Evolutionary conservation across 2,888 invertebrate species (phyloP), one percentile per base, ranked within the genome.

Genomic region (Oscheius sp.): DNA sequence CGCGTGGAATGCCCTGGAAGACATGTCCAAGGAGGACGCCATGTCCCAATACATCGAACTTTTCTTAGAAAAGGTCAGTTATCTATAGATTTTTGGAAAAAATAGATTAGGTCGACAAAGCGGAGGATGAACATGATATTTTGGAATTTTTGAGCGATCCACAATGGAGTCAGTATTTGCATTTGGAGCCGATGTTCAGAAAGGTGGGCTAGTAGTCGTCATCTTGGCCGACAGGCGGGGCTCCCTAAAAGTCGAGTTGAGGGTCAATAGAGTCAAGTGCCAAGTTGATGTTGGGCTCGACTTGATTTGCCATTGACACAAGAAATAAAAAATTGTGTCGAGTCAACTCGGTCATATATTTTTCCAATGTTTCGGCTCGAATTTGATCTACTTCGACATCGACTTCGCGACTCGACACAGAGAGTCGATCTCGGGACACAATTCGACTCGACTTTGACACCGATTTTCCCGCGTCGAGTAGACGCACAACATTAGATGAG

Each of bases 51-150:
- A 66, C 16, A 21, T 66, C 12, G 64, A 66, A 13, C 27, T 29
- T n/a, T 66, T 66, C 52, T 21, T 66, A 6, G 66, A 66, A 29
- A 52, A 52, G 52, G 66, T 66, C 9, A 9, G 29, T 5, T 55
- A 9, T 3, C 55, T 6, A 52, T 35, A 3, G 3, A 35, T 35
- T 35, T 35, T 35, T 35, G 35, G 35, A 35, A 3, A 35, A 35
- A 35, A 1, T n/a, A 29, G 25, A 52, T 21, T 18, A 66, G 66
- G 49, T 49, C 0, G 21, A 27, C 18, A 66, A 52, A 21, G 49
- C 52, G 1, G 66, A 66, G 16, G 66, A 66, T 35, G 52, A 66
- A 49, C n/a, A 52, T n/a, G 66, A 66, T 25, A 27, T 66, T n/a
- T 16, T 66, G 66, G 49, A 66, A 7, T 66, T 52, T 52, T 27